Percentiles rank a stretch among this genome's conserved stretches.
These are phyloP conservation scores for Cyprinodon tularosa DNA, from an alignment of 2,113 vertebrate species.

Conservation along the genomic window DNA sequence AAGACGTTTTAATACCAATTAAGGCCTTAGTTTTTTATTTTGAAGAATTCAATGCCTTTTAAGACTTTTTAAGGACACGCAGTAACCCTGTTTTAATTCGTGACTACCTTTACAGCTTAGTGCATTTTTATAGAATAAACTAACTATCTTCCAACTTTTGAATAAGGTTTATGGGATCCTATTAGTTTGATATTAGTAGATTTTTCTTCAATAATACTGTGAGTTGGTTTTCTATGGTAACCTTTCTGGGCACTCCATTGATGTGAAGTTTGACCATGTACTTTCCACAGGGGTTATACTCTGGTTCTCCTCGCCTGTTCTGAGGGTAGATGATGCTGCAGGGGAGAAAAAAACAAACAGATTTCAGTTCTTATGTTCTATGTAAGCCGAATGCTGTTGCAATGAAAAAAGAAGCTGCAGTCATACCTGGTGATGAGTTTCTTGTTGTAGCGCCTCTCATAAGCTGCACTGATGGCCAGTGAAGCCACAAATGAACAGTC, in stretches of 20 bases:
- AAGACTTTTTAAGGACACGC: too few species aligned
- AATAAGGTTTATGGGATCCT: too few species aligned
- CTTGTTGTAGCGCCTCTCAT: slow-evolving; percentile 96
- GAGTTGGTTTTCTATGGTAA: slow-evolving; percentile 44
- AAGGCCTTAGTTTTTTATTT: too few species aligned
- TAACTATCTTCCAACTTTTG: too few species aligned
- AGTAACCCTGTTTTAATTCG: too few species aligned
- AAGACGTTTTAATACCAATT: too few species aligned
- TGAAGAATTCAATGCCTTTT: too few species aligned
- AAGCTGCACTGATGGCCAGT: slow-evolving; percentile 95
- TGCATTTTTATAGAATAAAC: too few species aligned
- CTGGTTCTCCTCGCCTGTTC: slow-evolving; percentile 94
- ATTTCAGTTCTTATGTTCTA: neutral
- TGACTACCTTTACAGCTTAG: too few species aligned
- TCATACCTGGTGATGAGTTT: slow-evolving; percentile 95
- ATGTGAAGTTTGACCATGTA: slow-evolving; percentile 99
- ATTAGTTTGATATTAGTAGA: too few species aligned
- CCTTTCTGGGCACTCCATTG: slow-evolving; percentile 98
- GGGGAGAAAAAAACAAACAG: neutral
- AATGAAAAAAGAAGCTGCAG: neutral
- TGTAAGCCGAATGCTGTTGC: neutral
- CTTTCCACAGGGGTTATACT: slow-evolving; percentile 98
- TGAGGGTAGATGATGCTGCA: slow-evolving; percentile 96
- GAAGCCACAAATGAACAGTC: slow-evolving; percentile 98
- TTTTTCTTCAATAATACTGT: too few species aligned